Base-by-base conservation (phyloP, 2,888 invertebrate species). In the Hirtodrosophila histrioides region DNA sequence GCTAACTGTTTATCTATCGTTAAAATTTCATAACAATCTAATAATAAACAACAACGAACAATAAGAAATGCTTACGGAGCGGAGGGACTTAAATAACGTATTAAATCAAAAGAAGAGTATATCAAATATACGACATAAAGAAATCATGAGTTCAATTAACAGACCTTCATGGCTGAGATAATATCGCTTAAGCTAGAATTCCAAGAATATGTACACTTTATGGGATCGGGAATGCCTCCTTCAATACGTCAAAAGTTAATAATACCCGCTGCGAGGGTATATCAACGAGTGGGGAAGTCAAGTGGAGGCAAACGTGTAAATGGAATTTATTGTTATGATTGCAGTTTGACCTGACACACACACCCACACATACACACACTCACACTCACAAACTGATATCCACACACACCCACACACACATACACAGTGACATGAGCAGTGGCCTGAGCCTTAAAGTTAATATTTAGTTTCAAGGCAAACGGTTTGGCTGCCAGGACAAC, bases 241-340 rank as follows among this genome's bases (percentile, higher is more conserved):
- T 4, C 39, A 11, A 11, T 24, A 24, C 1, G 17, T 27, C 24
- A 41, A 17, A 23, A 56, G 7, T 31, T 9, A 31, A 10, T 37
- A 41, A 57, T 69, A 39, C 23, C 31, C 51, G 17, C 9, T 12
- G 48, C 36, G 37, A 58, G 39, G 39, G 48, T 50, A 53, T 49
- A 6, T 33, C 40, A 44, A 29, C 31, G 31, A 24, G 12, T 7
- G 23, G 23, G 54, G 43, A 51, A 69, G 51, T 57, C 65, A 69
- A 63, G 65, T 53, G 37, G 60, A 63, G 76, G 72, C 57, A 58
- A 78, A 79, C 61, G 65, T 76, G 76, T 64, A 85, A 82, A 79
- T 79, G 50, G 61, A 81, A 81, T 82, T 85, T 81, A 81, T 82
- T 76, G 86, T 85, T 76, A 79, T 76, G 74, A 85, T 79, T 81